Conservation (phyloP, 2,888 invertebrate genomes). For the Hofmannophila pseudospretella region DNA sequence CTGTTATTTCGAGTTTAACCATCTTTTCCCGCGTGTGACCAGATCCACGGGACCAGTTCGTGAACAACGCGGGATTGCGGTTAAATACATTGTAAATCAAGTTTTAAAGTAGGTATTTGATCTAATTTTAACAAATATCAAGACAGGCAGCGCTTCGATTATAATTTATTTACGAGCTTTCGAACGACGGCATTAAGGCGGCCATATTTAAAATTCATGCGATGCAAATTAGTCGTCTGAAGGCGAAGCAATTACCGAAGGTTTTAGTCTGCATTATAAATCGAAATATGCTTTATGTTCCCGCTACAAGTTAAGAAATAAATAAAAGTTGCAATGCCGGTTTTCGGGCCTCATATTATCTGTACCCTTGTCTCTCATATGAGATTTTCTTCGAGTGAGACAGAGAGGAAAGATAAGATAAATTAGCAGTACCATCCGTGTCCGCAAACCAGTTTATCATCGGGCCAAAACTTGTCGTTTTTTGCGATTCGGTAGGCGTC, state of each 20-base stretch:
- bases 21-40: too few relatives aligned
- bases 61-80: too few relatives aligned
- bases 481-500: slow-evolving; percentile 61
- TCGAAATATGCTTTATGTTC: slow-evolving; percentile 64
- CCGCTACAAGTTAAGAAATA: slow-evolving; percentile 71
- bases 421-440: slow-evolving; percentile 37
- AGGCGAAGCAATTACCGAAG: slow-evolving; percentile 50
- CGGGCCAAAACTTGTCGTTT: slow-evolving; percentile 45
- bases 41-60: too few relatives aligned
- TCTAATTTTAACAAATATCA: slow-evolving; percentile 22
- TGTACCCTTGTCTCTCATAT: slow-evolving; percentile 27
- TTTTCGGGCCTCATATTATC: slow-evolving; percentile 27
- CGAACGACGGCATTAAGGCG: slow-evolving; percentile 19
- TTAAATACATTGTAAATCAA: too few relatives aligned
- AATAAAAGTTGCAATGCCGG: slow-evolving; percentile 58
- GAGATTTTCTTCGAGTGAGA: slow-evolving; percentile 16
- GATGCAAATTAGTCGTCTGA: slow-evolving; percentile 56
- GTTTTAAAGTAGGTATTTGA: too few relatives aligned
- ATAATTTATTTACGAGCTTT: slow-evolving; percentile 34
- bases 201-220: slow-evolving; percentile 55
- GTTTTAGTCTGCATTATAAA: slow-evolving; percentile 43
- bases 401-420: slow-evolving; percentile 40
- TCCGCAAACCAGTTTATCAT: slow-evolving; percentile 72
- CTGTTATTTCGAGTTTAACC: too few relatives aligned
- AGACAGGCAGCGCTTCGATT: slow-evolving; percentile 37